Evolutionary conservation across 2,888 invertebrate species (phyloP).

Genomic region (Mactromeris polynyma): DNA sequence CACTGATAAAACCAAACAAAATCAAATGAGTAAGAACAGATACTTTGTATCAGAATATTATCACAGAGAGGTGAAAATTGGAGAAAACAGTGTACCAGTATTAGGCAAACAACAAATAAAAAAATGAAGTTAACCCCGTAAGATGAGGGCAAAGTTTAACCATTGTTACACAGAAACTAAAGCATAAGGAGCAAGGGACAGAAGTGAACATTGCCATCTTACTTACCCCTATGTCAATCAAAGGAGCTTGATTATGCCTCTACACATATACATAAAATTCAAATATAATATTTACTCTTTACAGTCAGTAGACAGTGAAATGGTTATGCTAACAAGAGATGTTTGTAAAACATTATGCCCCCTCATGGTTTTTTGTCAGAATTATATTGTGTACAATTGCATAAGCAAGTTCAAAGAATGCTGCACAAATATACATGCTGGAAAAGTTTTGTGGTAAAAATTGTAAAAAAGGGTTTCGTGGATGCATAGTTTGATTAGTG

Average conservation of each 20-base stretch:
- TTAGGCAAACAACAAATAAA: neutral
- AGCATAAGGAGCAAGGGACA: neutral
- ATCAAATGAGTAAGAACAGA: no score
- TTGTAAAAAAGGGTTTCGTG: no score
- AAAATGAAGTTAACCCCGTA: neutral
- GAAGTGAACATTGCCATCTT: neutral
- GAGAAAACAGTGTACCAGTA: neutral
- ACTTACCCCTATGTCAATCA: conserved; percentile 66
- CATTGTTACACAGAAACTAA: neutral
- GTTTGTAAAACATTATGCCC: no score
- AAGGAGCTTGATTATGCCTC: conserved; percentile 35
- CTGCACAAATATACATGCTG: no score
- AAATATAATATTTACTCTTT: neutral
- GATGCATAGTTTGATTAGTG: no score
- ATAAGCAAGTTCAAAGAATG: no score
- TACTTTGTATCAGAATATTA: neutral
- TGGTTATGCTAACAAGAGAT: no score
- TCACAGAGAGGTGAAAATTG: neutral
- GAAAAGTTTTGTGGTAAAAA: no score
- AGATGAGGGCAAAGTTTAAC: neutral
- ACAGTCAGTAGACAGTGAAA: neutral
- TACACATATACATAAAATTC: conserved; percentile 31
- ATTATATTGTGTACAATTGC: no score
- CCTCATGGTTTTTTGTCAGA: no score
- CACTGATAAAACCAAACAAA: no score